Evolutionary conservation across 2,888 invertebrate species (phyloP), one percentile per base, ranked within the genome.

Genomic region (Hydrotaea diabolus): DNA sequence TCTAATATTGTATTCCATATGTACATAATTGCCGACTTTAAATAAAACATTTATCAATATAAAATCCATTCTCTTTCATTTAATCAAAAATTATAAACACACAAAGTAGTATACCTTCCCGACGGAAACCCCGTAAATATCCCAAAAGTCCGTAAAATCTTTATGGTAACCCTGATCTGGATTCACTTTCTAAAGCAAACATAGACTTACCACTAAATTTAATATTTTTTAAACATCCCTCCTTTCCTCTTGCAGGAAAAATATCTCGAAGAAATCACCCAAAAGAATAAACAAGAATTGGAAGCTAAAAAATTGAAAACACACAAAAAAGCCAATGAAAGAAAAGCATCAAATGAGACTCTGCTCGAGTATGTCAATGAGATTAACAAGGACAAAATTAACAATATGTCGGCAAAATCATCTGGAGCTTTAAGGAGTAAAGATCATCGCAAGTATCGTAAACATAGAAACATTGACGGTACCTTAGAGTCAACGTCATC

Each of bases 221-320:
- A n/a, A n/a, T n/a, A n/a, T n/a, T n/a, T n/a, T 31, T 2, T 31
- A 53, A 17, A 53, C 17, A 15, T 71, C 31, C 9, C 4, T 2
- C 7, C 2, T 21, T 3, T 79, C 39, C 17, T 17, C 62, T 80
- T 81, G 8, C 46, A 91, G 91, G 88, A 90, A 69, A 90, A 89
- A 64, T 91, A 91, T 80, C 86, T 91, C 26, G 90, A 91, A 86
- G 90, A 91, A 86, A 87, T 91, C 43, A 87, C 90, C 5, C 82
- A 86, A 71, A 89, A 89, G 55, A 90, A 90, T 80, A 90, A 90
- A 85, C 84, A 83, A 19, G 90, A 91, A 74, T 72, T 90, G 21
- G 88, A 88, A 73, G 85, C 88, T 75, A 88, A 87, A 66, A 87
- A 88, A 21, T 21, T 77, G 4, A 89, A 88, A 85, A 72, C 77